Percentiles rank a stretch among this genome's conserved stretches.
Conservation (phyloP, 2,797 vertebrate genomes). For the Psittacula echo region DNA sequence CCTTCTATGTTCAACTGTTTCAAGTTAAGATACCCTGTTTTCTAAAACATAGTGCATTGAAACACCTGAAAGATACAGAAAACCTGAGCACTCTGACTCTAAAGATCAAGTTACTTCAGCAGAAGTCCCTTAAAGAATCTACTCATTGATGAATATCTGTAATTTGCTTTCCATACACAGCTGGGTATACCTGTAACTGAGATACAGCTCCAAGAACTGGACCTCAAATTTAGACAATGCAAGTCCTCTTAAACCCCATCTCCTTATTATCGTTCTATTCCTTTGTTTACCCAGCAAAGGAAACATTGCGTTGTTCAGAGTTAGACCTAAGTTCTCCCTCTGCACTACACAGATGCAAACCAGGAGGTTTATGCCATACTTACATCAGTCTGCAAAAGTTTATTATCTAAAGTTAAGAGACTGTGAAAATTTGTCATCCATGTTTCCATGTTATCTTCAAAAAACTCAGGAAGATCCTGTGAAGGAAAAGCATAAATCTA, state of each 20-base stretch:
- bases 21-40: background rate
- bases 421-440: constrained; percentile 99
- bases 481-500: background rate
- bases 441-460: constrained; percentile 99
- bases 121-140: background rate
- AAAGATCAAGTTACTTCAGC: background rate
- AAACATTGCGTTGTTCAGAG: background rate
- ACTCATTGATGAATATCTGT: background rate
- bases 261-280: background rate
- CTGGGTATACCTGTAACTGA: background rate
- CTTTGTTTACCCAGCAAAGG: background rate
- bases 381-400: constrained; percentile 96
- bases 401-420: constrained; percentile 96
- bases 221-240: background rate
- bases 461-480: constrained; percentile 98
- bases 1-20: background rate
- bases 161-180: background rate
- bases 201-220: background rate
- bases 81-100: background rate
- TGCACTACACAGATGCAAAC: background rate
- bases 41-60: background rate
- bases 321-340: background rate
- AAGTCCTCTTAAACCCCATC: background rate
- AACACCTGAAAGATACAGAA: background rate
- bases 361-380: constrained; percentile 68